Evolutionary conservation across 2,888 invertebrate species (phyloP).

Genomic region (Cepaea hortensis): DNA sequence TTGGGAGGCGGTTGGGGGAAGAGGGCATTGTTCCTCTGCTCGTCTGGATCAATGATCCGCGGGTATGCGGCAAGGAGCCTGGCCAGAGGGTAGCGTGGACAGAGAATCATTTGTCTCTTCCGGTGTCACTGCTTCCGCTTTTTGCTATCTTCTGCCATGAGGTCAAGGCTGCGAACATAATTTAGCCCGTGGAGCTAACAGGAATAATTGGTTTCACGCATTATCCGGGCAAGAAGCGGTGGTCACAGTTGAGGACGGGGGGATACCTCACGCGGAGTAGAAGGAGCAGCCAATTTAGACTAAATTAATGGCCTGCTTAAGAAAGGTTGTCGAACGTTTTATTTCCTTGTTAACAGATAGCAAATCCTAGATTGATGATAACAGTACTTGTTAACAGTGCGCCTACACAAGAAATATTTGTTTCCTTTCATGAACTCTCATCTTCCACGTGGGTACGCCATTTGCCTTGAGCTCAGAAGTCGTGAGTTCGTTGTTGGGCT

Average conservation of each 20-base stretch:
- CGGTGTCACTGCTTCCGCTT: constrained; percentile 33
- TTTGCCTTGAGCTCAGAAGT: too few relatives aligned
- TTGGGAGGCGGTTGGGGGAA: neutral
- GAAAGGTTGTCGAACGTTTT: neutral
- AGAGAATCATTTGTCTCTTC: constrained; percentile 39
- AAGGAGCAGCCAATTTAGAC: neutral
- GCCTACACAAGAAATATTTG: too few relatives aligned
- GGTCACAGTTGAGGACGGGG: neutral
- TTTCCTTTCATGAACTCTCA: too few relatives aligned
- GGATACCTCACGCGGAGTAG: neutral
- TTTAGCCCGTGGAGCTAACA: constrained; percentile 19
- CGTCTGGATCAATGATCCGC: constrained; percentile 14
- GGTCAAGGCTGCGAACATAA: constrained; percentile 37
- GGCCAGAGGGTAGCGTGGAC: constrained; percentile 19
- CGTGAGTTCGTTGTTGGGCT: too few relatives aligned
- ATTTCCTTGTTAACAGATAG: neutral
- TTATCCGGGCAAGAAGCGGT: constrained; percentile 2
- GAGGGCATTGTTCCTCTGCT: constrained; percentile 34
- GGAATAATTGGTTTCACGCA: constrained; percentile 28
- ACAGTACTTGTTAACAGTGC: neutral
- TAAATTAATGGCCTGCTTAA: neutral
- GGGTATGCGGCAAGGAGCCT: neutral
- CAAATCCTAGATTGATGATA: neutral
- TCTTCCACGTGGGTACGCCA: too few relatives aligned
- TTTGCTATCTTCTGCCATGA: constrained; percentile 9